phyloP scores from a whole-genome alignment of 2,888 invertebrate species.

The Holacanthella duospinosa region DNA sequence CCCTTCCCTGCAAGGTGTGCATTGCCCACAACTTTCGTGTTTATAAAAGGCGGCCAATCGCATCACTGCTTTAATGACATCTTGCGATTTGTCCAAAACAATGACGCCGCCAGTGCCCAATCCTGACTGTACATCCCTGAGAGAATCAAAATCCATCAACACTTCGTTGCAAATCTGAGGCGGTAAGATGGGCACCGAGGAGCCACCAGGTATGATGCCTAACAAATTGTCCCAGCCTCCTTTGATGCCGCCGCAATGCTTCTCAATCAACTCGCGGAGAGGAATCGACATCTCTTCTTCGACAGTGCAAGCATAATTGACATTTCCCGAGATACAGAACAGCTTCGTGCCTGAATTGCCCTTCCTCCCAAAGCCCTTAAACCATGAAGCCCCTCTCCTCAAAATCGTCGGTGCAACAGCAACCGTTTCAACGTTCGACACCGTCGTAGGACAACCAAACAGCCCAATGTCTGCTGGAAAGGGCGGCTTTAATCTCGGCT shows the following conservation, averaged over 20 bases:
- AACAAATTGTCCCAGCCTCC: conserved; percentile 99
- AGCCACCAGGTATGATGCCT: conserved; percentile 95
- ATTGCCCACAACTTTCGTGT: conserved; percentile 98
- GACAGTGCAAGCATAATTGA: conserved; percentile 94
- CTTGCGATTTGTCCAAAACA: conserved; percentile 96
- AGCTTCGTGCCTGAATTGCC: conserved; percentile 96
- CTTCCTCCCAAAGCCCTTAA: conserved; percentile 86
- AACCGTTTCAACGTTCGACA: conserved; percentile 94
- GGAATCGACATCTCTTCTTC: conserved; percentile 99
- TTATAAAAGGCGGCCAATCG: conserved; percentile 96
- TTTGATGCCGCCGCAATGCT: conserved; percentile 88
- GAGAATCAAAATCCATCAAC: conserved; percentile 95
- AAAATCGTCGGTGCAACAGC: conserved; percentile 95
- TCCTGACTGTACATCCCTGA: conserved; percentile 85
- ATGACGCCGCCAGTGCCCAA: conserved; percentile 97
- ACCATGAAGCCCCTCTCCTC: conserved; percentile 91
- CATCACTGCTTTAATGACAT: conserved; percentile 90
- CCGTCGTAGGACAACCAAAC: conserved; percentile 98
- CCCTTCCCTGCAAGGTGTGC: conserved; percentile 98
- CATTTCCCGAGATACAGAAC: conserved; percentile 97
- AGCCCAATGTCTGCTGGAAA: conserved; percentile 98
- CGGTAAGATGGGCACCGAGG: conserved; percentile 94
- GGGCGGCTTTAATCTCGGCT: conserved; percentile 61
- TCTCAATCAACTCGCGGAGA: conserved; percentile 77
- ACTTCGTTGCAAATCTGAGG: conserved; percentile 82